These are phyloP conservation scores for Apteryx mantelli DNA, from an alignment of 2,113 vertebrate species.

Conservation along the genomic window DNA sequence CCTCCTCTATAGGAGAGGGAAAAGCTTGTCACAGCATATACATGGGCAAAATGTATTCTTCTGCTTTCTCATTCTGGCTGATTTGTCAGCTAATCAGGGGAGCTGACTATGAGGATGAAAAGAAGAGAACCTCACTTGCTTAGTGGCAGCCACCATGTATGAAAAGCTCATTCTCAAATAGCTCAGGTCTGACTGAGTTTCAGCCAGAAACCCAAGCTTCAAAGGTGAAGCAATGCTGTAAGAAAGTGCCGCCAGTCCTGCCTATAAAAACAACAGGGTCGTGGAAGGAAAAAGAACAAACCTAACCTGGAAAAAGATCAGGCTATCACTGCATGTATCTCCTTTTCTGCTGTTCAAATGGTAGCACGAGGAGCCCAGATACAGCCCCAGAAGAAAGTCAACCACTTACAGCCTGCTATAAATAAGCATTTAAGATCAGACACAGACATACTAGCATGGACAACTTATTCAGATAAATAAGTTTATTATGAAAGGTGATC, in stretches of 20 bases:
- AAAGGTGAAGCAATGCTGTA: not conserved
- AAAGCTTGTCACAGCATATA: not conserved
- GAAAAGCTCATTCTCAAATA: not conserved
- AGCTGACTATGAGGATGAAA: not conserved
- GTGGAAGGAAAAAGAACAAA: no score
- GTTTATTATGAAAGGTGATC: not conserved
- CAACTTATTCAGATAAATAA: not conserved
- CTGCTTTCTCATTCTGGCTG: not conserved
- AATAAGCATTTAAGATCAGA: not conserved
- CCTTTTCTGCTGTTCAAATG: not conserved
- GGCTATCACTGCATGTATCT: not conserved
- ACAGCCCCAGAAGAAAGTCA: not conserved
- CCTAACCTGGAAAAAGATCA: not conserved
- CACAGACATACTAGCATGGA: not conserved
- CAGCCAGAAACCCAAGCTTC: not conserved
- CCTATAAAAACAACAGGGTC: not conserved
- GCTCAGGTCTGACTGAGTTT: not conserved
- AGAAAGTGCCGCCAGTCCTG: not conserved
- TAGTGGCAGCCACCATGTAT: accelerated
- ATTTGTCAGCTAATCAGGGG: not conserved
- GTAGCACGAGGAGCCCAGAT: not conserved
- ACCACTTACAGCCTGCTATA: not conserved
- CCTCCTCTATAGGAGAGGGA: not conserved
- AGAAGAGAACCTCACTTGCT: not conserved
- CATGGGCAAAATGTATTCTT: not conserved